These are phyloP conservation scores for Dreissena polymorpha DNA, from an alignment of 1,140 invertebrate species.

Conservation along the genomic window DNA sequence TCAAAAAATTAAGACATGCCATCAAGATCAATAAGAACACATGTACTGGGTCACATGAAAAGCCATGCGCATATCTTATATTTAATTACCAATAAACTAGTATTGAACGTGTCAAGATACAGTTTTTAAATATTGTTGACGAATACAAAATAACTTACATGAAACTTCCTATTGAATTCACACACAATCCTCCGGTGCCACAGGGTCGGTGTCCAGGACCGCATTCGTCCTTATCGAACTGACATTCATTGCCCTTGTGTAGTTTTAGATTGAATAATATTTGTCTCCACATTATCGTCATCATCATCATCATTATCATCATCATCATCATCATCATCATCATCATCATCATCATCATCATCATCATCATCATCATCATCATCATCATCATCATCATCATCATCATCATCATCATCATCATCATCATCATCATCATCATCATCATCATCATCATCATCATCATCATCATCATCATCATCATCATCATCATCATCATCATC, in stretches of 20 bases:
- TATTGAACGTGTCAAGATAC: too few relatives aligned
- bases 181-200: too few relatives aligned
- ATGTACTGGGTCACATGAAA: too few relatives aligned
- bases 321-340: constrained; percentile 17
- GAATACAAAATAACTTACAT: too few relatives aligned
- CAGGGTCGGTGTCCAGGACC: too few relatives aligned
- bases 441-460: constrained; percentile 16
- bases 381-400: constrained; percentile 12
- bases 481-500: constrained; percentile 18
- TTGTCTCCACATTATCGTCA: constrained; percentile 15
- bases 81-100: too few relatives aligned
- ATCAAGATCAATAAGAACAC: too few relatives aligned
- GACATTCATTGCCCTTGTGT: too few relatives aligned
- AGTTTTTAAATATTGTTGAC: not conserved
- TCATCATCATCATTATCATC: not conserved
- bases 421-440: constrained; percentile 13
- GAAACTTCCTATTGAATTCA: too few relatives aligned
- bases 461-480: constrained; percentile 5
- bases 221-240: too few relatives aligned
- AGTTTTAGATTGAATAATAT: constrained; percentile 63
- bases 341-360: constrained; percentile 22
- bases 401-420: constrained; percentile 23
- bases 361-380: constrained; percentile 21
- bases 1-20: too few relatives aligned
- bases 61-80: too few relatives aligned